phyloP scores from a whole-genome alignment of 2,113 vertebrate species.

The Hylia prasina region DNA sequence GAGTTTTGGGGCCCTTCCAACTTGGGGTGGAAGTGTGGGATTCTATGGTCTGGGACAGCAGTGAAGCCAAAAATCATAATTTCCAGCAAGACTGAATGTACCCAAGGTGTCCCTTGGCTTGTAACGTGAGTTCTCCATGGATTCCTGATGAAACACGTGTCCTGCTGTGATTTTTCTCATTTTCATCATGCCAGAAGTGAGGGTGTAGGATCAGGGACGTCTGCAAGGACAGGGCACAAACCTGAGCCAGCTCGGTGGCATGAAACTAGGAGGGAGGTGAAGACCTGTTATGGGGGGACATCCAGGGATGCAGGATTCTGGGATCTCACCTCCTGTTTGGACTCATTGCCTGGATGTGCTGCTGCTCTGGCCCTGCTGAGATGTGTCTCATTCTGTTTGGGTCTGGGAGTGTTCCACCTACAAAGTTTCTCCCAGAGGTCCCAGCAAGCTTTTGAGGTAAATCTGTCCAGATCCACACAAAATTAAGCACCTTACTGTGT shows the following conservation, averaged over 20 bases:
- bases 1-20: neutral
- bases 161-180: neutral
- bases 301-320: neutral
- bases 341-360: neutral
- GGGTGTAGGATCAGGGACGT: neutral
- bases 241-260: neutral
- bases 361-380: neutral
- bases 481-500: neutral
- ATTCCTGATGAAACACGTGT: neutral
- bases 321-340: neutral
- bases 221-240: neutral
- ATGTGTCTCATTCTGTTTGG: neutral
- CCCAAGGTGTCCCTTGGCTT: neutral
- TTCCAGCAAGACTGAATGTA: neutral
- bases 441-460: neutral
- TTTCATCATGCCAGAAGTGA: neutral
- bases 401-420: neutral
- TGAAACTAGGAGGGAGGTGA: neutral
- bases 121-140: accelerated
- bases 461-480: neutral
- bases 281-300: neutral
- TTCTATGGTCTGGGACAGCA: neutral
- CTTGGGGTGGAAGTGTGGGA: neutral
- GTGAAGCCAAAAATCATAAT: neutral
- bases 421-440: neutral